A percentile compares a stretch with the other conserved stretches of the same genome.
phyloP scores from a whole-genome alignment of 37 sponge, comb jelly and placozoan genomes.

The Corticium candelabrum region DNA sequence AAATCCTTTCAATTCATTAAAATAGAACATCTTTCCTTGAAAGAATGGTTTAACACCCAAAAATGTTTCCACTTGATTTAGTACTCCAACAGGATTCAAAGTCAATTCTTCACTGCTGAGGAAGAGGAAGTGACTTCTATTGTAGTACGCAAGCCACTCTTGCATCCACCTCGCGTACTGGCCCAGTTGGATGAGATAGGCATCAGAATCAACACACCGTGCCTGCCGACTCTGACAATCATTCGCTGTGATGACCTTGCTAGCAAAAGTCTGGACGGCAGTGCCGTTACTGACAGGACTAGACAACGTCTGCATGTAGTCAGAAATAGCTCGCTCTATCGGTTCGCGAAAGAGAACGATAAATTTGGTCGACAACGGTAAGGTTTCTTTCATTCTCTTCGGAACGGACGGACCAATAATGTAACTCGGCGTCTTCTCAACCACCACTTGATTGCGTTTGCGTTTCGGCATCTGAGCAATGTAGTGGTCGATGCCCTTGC shows the following conservation, averaged over 20 bases:
- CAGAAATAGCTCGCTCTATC: not conserved
- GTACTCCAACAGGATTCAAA: not conserved
- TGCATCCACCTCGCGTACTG: not conserved
- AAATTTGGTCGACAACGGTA: slow-evolving; percentile 5
- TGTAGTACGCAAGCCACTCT: slow-evolving; percentile 5
- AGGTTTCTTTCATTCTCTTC: not conserved
- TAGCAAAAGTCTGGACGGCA: not conserved
- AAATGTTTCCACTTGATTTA: not conserved
- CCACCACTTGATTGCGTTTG: not conserved
- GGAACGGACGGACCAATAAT: not conserved
- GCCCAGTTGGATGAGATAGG: slow-evolving; percentile 3
- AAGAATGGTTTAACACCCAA: not conserved
- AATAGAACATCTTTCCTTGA: not conserved
- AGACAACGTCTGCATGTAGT: not conserved
- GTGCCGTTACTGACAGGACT: not conserved
- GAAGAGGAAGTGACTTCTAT: slow-evolving; percentile 9
- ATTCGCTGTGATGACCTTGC: not conserved
- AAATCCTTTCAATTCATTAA: not conserved
- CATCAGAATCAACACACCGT: not conserved
- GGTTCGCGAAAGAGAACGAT: slow-evolving; percentile 18
- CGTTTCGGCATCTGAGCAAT: not conserved
- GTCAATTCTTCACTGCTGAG: not conserved
- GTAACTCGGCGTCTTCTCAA: not conserved
- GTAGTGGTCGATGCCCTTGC: not conserved
- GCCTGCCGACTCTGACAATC: not conserved